Evolutionary conservation across 2,888 invertebrate genomes (phyloP), one percentile per base, ranked within the genome.

Genomic region (Caenorhabditis doughertyi): DNA sequence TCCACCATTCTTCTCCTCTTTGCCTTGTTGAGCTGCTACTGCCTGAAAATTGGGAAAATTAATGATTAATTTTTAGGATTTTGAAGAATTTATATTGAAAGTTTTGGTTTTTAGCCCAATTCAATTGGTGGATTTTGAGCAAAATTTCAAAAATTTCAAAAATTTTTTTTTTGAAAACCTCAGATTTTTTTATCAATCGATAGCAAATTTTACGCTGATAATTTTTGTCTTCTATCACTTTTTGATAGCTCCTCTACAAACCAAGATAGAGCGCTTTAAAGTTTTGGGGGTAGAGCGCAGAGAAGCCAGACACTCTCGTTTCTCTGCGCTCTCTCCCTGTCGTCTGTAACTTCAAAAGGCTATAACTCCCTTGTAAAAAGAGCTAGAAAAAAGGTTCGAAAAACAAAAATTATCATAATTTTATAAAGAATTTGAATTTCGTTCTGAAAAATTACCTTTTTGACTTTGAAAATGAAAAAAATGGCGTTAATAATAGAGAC

Each of bases 1-100:
- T 11, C 72, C 73, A 25, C 68, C 60, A 16, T 18, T 29, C 18
- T 72, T 65, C n/a, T 76, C 70, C 9, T 81, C 76, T 23, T 79
- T 82, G 39, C 64, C 73, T 39, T 77, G 81, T 44, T 81, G 82
- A 0, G 79, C 64, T 23, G 82, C 79, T 7, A 82, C 82, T 32
- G 82, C 82, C 82, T 82, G 79, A 21, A 82, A 81, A 32, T 7
- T 7, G 9, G n/a, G n/a, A 32, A 7, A 32, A 4, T 7, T 32
- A 32, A 32, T 7, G 16, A 42, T 67, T 29, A 53, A 51, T 25
- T 5, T 42, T 42, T 42, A 13, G 11, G 16, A 42, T 13, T 42
- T 13, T 13, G 35, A 23, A 9, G 27, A 42, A 42, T n/a, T 21
- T 18, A 62, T n/a, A n/a, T n/a, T n/a, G n/a, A n/a, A n/a, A n/a